Conservation (phyloP, 2,113 vertebrate species). For the Martes martes region DNA sequence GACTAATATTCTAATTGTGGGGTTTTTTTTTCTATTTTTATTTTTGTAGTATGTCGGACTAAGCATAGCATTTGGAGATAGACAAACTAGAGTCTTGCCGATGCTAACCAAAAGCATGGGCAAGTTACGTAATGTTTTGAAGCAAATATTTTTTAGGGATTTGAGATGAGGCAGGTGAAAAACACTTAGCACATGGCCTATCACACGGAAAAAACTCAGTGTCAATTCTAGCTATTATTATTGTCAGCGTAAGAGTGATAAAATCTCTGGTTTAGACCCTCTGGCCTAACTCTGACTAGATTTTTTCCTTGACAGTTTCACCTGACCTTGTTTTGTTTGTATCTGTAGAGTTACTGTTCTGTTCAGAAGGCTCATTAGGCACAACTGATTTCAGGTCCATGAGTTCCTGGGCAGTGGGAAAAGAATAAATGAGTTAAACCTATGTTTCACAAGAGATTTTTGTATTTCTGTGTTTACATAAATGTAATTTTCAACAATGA, state of each 20-base stretch:
- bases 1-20: background rate
- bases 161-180: background rate
- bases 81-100: background rate
- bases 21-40: background rate
- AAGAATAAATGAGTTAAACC: background rate
- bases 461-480: slow-evolving; percentile 18
- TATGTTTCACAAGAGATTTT: slow-evolving; percentile 13
- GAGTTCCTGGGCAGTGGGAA: slow-evolving; percentile 18
- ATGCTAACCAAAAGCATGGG: background rate
- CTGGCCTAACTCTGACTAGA: background rate
- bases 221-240: background rate
- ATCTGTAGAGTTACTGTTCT: background rate
- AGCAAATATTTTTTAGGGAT: background rate
- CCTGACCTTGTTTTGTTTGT: background rate
- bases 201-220: background rate
- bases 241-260: background rate
- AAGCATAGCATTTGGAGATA: background rate
- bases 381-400: background rate
- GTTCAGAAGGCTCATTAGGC: background rate
- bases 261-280: background rate
- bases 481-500: slow-evolving; percentile 3
- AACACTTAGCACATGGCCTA: background rate
- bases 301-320: slow-evolving; percentile 22
- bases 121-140: background rate
- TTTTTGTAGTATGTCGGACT: background rate